These are phyloP conservation scores for Drosophila punjabiensis DNA, from an alignment of 1,140 invertebrate genomes.

Conservation along the genomic window DNA sequence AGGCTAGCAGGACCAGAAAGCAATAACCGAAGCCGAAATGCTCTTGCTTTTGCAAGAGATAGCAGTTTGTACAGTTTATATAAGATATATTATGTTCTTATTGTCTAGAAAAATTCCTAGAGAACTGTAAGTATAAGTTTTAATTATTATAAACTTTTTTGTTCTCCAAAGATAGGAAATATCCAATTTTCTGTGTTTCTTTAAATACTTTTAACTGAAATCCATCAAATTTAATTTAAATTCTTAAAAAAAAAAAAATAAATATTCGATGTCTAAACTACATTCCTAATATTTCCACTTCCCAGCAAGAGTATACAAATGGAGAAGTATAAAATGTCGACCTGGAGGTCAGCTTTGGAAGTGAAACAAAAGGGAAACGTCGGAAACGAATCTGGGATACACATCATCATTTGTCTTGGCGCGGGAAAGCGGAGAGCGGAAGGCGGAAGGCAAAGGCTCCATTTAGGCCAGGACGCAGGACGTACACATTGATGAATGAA, in stretches of 20 bases:
- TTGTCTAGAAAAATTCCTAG: background rate
- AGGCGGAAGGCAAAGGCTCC: slow-evolving; percentile 11
- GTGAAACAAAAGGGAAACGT: slow-evolving; percentile 35
- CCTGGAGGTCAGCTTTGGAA: slow-evolving; percentile 30
- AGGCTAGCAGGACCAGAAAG: too few species aligned
- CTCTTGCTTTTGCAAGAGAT: background rate
- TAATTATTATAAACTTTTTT: background rate
- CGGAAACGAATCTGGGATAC: slow-evolving; percentile 41
- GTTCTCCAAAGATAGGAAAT: background rate
- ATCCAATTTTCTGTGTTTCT: background rate
- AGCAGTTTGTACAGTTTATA: background rate
- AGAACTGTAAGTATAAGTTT: background rate
- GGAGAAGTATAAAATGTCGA: slow-evolving; percentile 2
- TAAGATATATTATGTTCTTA: background rate
- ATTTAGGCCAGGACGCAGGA: slow-evolving; percentile 38
- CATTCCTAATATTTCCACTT: background rate
- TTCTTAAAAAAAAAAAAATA: too few species aligned
- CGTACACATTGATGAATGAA: slow-evolving; percentile 79
- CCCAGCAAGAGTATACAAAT: background rate
- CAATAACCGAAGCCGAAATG: background rate
- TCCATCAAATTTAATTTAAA: background rate
- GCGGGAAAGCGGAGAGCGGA: background rate
- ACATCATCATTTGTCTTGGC: slow-evolving; percentile 80
- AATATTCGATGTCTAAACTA: background rate
- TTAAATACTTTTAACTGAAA: background rate